Evolutionary conservation across 1,140 invertebrate species (phyloP).

Genomic region (Argopecten irradians): DNA sequence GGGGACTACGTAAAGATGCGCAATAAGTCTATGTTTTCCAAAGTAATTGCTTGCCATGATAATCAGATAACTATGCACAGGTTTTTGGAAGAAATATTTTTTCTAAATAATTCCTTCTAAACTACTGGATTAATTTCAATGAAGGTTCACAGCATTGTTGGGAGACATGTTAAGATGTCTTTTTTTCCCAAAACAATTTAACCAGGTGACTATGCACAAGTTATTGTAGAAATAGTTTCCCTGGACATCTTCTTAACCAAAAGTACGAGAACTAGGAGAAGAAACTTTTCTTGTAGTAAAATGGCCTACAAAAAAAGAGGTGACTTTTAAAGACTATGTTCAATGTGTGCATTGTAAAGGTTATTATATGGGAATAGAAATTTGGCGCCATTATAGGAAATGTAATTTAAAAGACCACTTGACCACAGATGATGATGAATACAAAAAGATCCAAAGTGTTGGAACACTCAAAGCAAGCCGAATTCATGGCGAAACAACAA

Average conservation of each 20-base stretch:
- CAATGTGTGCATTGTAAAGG: slow-evolving; percentile 26
- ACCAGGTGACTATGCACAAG: background rate
- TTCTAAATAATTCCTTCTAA: too few species aligned
- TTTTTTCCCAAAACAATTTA: background rate
- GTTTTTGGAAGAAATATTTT: too few species aligned
- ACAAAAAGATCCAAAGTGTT: background rate
- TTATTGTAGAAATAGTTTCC: too few species aligned
- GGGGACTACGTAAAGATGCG: too few species aligned
- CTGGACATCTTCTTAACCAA: too few species aligned
- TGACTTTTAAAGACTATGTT: background rate
- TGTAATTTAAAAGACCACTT: slow-evolving; percentile 20
- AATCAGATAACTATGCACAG: too few species aligned
- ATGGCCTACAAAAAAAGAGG: slow-evolving; percentile 9
- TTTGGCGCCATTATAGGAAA: slow-evolving; percentile 15
- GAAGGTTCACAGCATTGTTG: too few species aligned
- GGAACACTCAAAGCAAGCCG: slow-evolving; percentile 9
- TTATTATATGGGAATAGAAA: background rate
- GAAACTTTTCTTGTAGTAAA: slow-evolving; percentile 4
- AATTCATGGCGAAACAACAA: background rate
- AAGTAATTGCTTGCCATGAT: too few species aligned
- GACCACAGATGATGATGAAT: background rate
- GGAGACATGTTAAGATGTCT: background rate
- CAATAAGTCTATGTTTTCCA: too few species aligned
- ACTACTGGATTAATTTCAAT: too few species aligned
- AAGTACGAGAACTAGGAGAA: slow-evolving; percentile 27